phyloP scores from a whole-genome alignment of 2,888 invertebrate species.

The Rhodophaea formosa region DNA sequence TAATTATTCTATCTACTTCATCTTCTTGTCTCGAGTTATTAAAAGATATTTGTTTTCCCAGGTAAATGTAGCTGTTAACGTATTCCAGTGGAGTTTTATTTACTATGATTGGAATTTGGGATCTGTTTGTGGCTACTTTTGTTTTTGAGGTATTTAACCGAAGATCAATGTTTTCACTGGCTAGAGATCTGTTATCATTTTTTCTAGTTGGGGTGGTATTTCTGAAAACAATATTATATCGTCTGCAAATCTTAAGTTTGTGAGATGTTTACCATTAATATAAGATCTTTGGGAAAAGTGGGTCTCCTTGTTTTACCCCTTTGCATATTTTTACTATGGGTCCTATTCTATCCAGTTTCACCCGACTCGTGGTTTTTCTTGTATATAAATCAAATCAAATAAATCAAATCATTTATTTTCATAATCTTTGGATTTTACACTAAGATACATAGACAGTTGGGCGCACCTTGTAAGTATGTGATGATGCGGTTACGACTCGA shows the following conservation, averaged over 20 bases:
- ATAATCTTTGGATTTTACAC: too few species aligned
- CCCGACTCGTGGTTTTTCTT: too few species aligned
- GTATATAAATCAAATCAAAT: too few species aligned
- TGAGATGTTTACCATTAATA: not conserved
- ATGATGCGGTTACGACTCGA: too few species aligned
- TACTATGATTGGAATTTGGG: not conserved
- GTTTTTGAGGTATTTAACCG: not conserved
- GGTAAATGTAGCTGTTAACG: not conserved
- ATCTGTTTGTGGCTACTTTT: not conserved
- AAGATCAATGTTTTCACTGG: not conserved
- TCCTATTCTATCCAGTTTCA: too few species aligned
- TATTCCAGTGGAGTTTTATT: not conserved
- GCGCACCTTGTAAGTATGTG: too few species aligned
- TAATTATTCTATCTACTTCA: not conserved
- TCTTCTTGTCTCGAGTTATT: not conserved
- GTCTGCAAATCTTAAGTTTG: constrained; percentile 2
- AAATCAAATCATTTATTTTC: too few species aligned
- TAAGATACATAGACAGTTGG: too few species aligned
- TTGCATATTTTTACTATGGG: too few species aligned
- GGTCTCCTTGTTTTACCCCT: too few species aligned
- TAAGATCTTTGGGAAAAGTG: not conserved
- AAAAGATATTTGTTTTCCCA: not conserved
- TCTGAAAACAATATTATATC: not conserved
- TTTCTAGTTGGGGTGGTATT: not conserved
- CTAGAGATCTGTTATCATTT: not conserved